Evolutionary conservation across 1,140 invertebrate genomes (phyloP), one percentile per base, ranked within the genome.

Genomic region (Mesaphorura yosii): DNA sequence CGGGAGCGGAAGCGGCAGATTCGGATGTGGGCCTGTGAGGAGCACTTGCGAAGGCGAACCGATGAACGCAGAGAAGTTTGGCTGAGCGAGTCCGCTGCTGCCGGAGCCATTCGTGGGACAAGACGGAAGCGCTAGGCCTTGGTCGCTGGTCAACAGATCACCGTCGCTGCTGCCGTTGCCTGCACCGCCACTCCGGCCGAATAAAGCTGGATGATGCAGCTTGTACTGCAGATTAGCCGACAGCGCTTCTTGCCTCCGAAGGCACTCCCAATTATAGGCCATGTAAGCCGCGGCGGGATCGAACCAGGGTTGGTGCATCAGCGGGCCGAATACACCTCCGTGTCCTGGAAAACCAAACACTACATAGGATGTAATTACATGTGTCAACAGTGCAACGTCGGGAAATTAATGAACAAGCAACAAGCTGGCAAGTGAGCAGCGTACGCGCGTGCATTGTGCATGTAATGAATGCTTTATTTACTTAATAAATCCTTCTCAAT

Each of bases 231-330:
- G 22, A 22, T 22, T 22, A 7, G 40, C 40, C 17, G 40, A n/a
- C 40, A n/a, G n/a, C n/a, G n/a, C n/a, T n/a, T n/a, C n/a, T n/a
- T n/a, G n/a, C n/a, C n/a, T n/a, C n/a, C 61, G 51, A 31, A 63
- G 55, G 23, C 52, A 55, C 29, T 63, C 58, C 61, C 58, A 63
- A 41, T 63, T 63, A 51, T 63, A 63, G 2, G 61, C 61, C 57
- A 65, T 58, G 48, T 65, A 65, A n/a, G 62, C 63, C 1, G 60
- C 60, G 10, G 60, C 53, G 14, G 64, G 64, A 39, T 65, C 64
- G 23, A 65, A 58, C 60, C 63, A 64, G 26, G 55, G 59, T 17
- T 60, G 52, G 22, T 64, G 62, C 12, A 64, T 44, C 17, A 64
- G 49, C 2, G 64, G 64, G 17, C 58, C 61, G 45, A 65, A 65